Conservation (phyloP, 2,797 vertebrate species). For the Clarias pachynema region DNA sequence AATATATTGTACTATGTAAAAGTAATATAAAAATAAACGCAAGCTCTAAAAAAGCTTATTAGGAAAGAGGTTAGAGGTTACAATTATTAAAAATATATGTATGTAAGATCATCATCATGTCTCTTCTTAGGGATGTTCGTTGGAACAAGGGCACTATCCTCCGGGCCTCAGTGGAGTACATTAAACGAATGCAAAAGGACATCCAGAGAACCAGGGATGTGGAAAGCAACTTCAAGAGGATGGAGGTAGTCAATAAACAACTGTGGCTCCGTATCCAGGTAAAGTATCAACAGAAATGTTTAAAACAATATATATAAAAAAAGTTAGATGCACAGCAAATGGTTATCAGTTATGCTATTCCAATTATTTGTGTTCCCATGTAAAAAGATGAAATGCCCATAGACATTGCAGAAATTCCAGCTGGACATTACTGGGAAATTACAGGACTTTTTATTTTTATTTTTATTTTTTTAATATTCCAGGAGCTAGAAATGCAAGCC, state of each 20-base stretch:
- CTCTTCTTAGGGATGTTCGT: constrained; percentile 85
- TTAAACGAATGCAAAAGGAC: constrained; percentile 98
- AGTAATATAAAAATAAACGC: neutral
- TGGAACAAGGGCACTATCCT: constrained; percentile 99
- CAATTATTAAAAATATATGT: no score
- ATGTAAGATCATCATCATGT: neutral
- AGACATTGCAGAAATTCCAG: neutral
- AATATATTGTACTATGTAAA: neutral
- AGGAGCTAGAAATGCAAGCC: constrained; percentile 98
- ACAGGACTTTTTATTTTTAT: neutral
- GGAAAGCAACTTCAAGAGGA: constrained; percentile 91
- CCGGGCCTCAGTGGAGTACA: constrained; percentile 95
- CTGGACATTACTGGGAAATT: neutral
- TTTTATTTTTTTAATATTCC: constrained; percentile 17
- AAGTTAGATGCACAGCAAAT: neutral
- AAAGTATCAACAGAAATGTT: neutral
- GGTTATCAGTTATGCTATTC: neutral
- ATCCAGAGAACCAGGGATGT: constrained; percentile 89
- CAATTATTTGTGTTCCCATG: neutral
- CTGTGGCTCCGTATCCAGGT: constrained; percentile 95
- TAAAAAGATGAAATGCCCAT: neutral
- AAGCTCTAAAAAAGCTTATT: neutral
- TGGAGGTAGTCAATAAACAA: constrained; percentile 95
- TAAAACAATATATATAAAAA: neutral
- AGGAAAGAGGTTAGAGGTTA: neutral